Base-by-base conservation (phyloP, 2,797 vertebrate species). In the Xerus rutilus region DNA sequence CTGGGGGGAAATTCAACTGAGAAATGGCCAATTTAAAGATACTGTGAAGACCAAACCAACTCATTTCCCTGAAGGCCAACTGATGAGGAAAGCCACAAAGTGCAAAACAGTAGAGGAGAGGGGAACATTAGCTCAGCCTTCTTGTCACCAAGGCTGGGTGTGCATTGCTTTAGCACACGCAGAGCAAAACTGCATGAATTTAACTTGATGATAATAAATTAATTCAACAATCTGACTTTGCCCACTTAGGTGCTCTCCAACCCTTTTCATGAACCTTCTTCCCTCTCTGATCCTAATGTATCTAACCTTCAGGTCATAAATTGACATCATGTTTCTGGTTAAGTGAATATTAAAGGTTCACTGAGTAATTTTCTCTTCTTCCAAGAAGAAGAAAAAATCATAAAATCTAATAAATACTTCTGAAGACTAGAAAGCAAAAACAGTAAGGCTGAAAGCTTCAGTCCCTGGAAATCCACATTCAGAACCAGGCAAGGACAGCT, bases 1-100 rank as follows among this genome's bases (percentile, higher is more conserved):
- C 59, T 82, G 49, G 23, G 32, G 43, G 32, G 39, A 95, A 91
- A 86, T 77, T 91, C 86, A 94, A 86, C 90, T 95, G 65, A 92
- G 97, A 96, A 94, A 94, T 81, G 47, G 43, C 20, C 86, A 91
- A 92, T 91, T 96, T 96, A 92, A 77, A 94, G 92, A 28, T 7
- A 17, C 23, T n/a, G 1, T 62, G 57, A 92, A 94, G 82, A 95
- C 23, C 52, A 89, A 91, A 78, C 23, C 73, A 65, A 59, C 39
- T 81, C 15, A 32, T 18, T 59, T 93, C 73, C 86, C 86, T 30
- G 0, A 74, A 84, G 83, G 32, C 57, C 23, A 74, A 47, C 47
- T 79, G 74, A 76, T 47, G 65, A 89, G 18, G 30, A 89, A 95
- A 92, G 52, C 86, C 82, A 49, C 15, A 59, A 89, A 62, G 77